phyloP scores from a whole-genome alignment of 2,888 invertebrate species.

The Tethea ocularis region DNA sequence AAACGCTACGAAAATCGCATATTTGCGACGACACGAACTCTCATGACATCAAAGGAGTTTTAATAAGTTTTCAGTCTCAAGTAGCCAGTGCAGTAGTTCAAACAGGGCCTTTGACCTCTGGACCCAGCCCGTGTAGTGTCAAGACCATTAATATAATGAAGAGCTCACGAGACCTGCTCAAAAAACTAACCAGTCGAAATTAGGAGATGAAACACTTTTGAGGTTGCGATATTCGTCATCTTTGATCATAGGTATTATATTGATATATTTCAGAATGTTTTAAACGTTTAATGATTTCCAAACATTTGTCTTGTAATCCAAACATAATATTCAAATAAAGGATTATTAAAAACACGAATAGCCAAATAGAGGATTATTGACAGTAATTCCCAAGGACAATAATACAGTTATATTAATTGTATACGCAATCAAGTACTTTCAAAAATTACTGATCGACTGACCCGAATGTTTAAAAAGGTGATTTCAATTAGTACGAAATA shows the following conservation, averaged over 20 bases:
- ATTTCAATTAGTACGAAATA: constrained; percentile 35
- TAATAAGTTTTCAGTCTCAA: neutral
- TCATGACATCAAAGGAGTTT: neutral
- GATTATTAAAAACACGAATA: no score
- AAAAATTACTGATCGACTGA: constrained; percentile 7
- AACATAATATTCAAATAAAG: no score
- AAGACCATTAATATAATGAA: constrained; percentile 25
- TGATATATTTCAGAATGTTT: no score
- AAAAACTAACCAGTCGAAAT: constrained; percentile 13
- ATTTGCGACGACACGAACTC: neutral
- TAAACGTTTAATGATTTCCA: no score
- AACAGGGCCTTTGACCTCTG: constrained; percentile 32
- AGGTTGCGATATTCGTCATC: no score
- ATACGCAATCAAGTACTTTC: constrained; percentile 1
- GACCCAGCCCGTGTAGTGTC: constrained; percentile 20
- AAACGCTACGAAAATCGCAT: neutral
- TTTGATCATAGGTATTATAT: no score
- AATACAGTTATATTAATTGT: neutral
- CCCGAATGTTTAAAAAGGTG: constrained; percentile 18
- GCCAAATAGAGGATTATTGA: neutral
- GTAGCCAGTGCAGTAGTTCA: constrained; percentile 7
- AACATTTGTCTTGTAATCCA: no score
- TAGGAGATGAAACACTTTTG: neutral
- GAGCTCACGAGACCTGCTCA: constrained; percentile 22
- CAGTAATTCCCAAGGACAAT: neutral